phyloP scores from a whole-genome alignment of 2,888 invertebrate genomes.

The Volucella zonaria region DNA sequence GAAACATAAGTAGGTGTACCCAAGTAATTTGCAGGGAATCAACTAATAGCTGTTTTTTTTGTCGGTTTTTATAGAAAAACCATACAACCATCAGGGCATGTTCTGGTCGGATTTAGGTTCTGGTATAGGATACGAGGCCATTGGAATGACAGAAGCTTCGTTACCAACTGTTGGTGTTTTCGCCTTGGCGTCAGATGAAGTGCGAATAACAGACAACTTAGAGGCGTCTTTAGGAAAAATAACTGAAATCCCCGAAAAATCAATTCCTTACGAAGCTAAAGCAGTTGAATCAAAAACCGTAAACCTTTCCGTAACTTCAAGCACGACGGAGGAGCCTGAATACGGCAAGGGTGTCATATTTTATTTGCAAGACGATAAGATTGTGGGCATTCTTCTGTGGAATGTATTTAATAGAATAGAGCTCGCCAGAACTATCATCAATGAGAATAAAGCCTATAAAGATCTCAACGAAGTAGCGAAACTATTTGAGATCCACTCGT shows the following conservation, averaged over 20 bases:
- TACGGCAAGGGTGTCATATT: conserved; percentile 93
- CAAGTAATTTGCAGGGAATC: too few species aligned
- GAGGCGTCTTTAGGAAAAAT: conserved; percentile 73
- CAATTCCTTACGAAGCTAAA: conserved; percentile 17
- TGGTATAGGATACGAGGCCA: conserved; percentile 95
- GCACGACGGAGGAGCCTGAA: conserved; percentile 56
- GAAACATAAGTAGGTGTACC: conserved; percentile 38
- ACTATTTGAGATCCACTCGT: conserved; percentile 93
- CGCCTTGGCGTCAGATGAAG: conserved; percentile 83
- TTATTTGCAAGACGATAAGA: conserved; percentile 91
- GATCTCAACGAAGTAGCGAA: conserved; percentile 97
- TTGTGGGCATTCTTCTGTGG: conserved; percentile 97
- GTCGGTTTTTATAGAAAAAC: conserved; percentile 83
- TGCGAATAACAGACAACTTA: conserved; percentile 23
- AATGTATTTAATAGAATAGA: conserved; percentile 96
- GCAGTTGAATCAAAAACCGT: conserved; percentile 27
- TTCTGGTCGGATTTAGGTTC: conserved; percentile 98
- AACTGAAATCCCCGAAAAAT: too few species aligned
- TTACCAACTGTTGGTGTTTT: conserved; percentile 96
- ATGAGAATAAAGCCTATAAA: conserved; percentile 91
- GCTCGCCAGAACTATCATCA: conserved; percentile 93
- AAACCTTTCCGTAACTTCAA: background rate
- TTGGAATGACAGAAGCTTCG: conserved; percentile 93
- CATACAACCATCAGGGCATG: conserved; percentile 96
- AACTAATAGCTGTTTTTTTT: too few species aligned